These are phyloP conservation scores for Reticulitermes speratus DNA, from an alignment of 1,140 invertebrate genomes.

Conservation along the genomic window DNA sequence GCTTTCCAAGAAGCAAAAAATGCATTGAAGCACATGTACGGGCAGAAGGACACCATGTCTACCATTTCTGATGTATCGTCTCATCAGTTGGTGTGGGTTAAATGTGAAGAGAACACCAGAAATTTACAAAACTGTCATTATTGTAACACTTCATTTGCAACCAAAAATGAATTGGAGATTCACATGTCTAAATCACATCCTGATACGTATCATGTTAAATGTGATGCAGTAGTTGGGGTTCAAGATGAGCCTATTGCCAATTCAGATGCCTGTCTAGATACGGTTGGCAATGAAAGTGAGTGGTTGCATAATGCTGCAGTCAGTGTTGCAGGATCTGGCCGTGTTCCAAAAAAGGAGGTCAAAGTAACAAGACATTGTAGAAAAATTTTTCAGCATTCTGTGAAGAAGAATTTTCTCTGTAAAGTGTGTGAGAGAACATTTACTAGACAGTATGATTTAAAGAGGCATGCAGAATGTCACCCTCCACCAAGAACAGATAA, in stretches of 20 bases:
- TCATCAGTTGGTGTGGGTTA: conserved; percentile 20
- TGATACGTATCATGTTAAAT: background rate
- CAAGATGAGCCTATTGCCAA: background rate
- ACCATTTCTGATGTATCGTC: conserved; percentile 14
- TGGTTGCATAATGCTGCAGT: background rate
- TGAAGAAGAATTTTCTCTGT: conserved; percentile 33
- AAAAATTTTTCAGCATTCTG: background rate
- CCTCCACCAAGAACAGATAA: background rate
- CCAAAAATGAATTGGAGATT: background rate
- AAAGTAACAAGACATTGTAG: background rate
- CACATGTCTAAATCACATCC: conserved; percentile 7
- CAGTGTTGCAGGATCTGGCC: no score
- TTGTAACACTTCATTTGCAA: background rate
- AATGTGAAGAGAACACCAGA: background rate
- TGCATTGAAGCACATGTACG: conserved; percentile 13
- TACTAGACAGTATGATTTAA: conserved; percentile 33
- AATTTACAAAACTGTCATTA: background rate
- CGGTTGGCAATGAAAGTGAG: background rate
- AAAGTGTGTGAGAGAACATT: conserved; percentile 32
- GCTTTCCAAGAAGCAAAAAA: conserved; percentile 23
- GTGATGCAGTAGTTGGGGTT: background rate
- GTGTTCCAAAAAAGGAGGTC: background rate
- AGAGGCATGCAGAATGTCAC: conserved; percentile 33
- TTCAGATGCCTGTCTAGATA: background rate
- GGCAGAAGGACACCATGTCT: background rate